Conservation (phyloP, 2,113 vertebrate species). For the Tiliqua scincoides region DNA sequence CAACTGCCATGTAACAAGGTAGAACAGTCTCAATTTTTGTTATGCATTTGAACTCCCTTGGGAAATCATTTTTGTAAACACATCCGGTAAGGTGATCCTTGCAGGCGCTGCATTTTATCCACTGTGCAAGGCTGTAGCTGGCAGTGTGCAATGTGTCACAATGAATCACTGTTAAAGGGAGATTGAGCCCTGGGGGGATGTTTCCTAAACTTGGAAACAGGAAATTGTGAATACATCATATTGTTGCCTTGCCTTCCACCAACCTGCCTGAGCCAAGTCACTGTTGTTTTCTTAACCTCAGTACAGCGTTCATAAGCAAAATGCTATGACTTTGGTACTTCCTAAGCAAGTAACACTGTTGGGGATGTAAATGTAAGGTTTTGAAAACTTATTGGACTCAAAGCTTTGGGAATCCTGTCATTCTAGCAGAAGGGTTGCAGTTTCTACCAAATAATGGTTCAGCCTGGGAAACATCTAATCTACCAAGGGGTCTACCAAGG, state of each 20-base stretch:
- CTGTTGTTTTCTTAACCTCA: not conserved
- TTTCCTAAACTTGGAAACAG: constrained; percentile 1
- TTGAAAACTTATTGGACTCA: no score
- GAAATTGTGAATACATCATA: not conserved
- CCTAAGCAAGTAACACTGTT: no score
- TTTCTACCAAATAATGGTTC: not conserved
- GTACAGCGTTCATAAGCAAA: not conserved
- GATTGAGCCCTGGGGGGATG: not conserved
- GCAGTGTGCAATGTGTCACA: not conserved
- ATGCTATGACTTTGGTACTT: no score
- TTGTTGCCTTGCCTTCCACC: not conserved
- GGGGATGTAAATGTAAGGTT: no score
- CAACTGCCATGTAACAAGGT: not conserved
- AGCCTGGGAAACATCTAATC: not conserved
- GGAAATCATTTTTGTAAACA: constrained; percentile 18
- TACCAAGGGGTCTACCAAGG: no score
- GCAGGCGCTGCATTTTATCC: not conserved
- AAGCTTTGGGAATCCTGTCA: not conserved
- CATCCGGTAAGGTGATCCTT: not conserved
- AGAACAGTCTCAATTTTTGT: not conserved
- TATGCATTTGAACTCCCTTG: not conserved
- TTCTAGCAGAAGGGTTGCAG: not conserved
- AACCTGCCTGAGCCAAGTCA: not conserved
- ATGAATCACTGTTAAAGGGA: not conserved
- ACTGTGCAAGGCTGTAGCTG: not conserved